These are phyloP conservation scores for Lophotis ruficrista DNA, from an alignment of 2,113 vertebrate species.

Conservation along the genomic window DNA sequence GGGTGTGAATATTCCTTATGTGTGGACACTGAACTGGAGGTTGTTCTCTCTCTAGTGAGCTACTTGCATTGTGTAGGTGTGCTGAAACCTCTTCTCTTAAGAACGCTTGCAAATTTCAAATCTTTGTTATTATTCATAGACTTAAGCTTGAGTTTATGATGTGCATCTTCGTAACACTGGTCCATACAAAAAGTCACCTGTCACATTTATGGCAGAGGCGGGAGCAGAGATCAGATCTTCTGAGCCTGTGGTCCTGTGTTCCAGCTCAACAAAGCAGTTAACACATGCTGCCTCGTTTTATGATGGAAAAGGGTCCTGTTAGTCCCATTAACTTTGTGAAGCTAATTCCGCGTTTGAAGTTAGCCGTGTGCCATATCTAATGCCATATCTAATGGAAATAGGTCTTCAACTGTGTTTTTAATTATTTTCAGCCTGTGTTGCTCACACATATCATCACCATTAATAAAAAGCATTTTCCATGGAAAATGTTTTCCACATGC, in stretches of 20 bases:
- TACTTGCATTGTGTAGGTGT: not conserved
- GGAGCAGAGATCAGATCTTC: not conserved
- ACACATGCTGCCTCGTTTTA: rapidly evolving
- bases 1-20: not conserved
- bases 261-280: not conserved
- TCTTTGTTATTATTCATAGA: rapidly evolving
- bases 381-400: not conserved
- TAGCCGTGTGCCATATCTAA: not conserved
- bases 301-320: not conserved
- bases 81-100: not conserved
- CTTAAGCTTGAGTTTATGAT: not conserved
- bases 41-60: not conserved
- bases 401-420: not conserved
- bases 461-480: not conserved
- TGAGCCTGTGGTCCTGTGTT: not conserved
- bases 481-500: not conserved
- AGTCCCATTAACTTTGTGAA: not conserved
- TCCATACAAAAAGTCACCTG: not conserved
- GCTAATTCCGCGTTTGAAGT: not conserved
- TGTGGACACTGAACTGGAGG: not conserved
- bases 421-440: not conserved
- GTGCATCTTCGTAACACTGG: not conserved
- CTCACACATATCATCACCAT: not conserved
- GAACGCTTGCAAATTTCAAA: not conserved
- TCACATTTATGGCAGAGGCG: not conserved